Percentiles rank a stretch among this genome's conserved stretches.
These are phyloP conservation scores for Chionis minor DNA, from an alignment of 2,113 vertebrate genomes.

Conservation along the genomic window DNA sequence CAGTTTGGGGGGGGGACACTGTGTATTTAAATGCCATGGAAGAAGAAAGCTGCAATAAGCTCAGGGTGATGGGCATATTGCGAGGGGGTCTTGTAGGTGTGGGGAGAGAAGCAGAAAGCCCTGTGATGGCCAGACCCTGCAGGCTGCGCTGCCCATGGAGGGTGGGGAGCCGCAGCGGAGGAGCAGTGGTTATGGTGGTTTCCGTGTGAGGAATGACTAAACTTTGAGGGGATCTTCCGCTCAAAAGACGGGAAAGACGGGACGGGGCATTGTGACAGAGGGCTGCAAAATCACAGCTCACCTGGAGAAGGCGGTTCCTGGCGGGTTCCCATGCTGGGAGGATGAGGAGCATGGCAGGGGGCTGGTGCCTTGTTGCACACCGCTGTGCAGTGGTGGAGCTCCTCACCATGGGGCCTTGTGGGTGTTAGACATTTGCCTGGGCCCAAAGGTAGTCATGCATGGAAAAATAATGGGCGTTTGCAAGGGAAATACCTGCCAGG, in stretches of 20 bases:
- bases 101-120: neutral
- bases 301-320: neutral
- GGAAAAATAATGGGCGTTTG: neutral
- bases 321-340: neutral
- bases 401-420: rapidly evolving
- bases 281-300: neutral
- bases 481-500: neutral
- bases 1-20: rapidly evolving
- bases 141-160: neutral
- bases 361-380: rapidly evolving
- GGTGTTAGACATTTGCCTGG: neutral
- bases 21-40: neutral
- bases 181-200: neutral
- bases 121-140: rapidly evolving
- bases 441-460: rapidly evolving
- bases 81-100: neutral
- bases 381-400: neutral
- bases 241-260: neutral
- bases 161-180: neutral
- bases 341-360: neutral
- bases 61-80: neutral
- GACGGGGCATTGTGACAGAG: neutral
- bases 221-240: neutral
- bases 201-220: neutral
- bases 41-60: neutral